These are phyloP conservation scores for Typhlomys cinereus DNA, from an alignment of 2,113 vertebrate species.

Conservation along the genomic window DNA sequence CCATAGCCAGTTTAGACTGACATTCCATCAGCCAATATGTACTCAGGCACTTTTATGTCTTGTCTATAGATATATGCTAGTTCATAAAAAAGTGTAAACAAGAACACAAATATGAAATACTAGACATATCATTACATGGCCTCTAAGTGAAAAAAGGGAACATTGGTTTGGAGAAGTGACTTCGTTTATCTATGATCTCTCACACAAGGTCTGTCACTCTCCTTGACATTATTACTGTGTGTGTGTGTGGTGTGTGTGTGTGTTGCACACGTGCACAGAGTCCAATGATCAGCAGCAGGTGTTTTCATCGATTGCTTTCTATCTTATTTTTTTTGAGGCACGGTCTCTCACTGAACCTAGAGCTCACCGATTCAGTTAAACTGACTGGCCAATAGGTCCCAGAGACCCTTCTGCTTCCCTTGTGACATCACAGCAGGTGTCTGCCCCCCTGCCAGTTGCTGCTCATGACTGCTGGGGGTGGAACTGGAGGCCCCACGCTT, in stretches of 20 bases:
- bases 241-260: neutral
- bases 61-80: neutral
- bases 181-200: neutral
- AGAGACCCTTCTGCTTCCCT: neutral
- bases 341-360: neutral
- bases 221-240: neutral
- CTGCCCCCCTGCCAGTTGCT: fast-evolving
- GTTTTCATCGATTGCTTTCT: neutral
- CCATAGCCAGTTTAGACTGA: neutral
- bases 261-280: too few relatives aligned
- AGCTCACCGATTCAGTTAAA: neutral
- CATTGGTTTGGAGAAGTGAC: neutral
- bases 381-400: neutral
- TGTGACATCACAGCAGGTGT: neutral
- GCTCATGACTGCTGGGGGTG: neutral
- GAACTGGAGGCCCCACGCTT: too few relatives aligned
- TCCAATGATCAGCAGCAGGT: too few relatives aligned
- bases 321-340: neutral
- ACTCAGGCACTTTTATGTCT: neutral
- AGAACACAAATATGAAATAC: constrained; percentile 6
- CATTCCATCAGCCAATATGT: neutral
- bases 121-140: neutral
- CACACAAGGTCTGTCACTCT: neutral
- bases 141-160: neutral
- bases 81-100: neutral